Base-by-base conservation (phyloP, 2,113 vertebrate genomes). In the Glaucomys volans region DNA sequence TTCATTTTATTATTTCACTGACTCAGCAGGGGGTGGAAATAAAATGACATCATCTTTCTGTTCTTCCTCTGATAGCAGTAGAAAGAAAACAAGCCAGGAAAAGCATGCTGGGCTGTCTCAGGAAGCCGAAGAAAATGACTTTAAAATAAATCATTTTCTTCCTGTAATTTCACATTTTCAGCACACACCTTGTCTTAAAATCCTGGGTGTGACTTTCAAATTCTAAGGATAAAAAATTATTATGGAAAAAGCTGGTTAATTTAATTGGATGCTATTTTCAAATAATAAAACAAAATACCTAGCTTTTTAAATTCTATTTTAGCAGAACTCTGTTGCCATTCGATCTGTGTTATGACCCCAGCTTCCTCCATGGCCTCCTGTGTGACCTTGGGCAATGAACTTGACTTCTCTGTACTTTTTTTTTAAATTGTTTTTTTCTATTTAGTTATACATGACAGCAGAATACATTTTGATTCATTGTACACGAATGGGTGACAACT, bases 111-210 rank as follows among this genome's bases (percentile, higher is more conserved):
- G 42, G 67, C 77, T 91, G 89, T 24, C 59, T 86, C 52, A 90
- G 91, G 88, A 96, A 95, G 62, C 47, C 74, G 14, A 86, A 93
- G 14, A 74, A 96, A 96, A 88, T 54, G 59, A 30, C 84, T 94
- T 96, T 84, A 66, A 96, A 96, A 92, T 71, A 95, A 96, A 94
- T 75, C 26, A 28, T 13, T 66, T 92, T 92, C 88, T 96, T 81
- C 91, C 79, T 91, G 28, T 50, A 83, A 94, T 93, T 98, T 93
- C 91, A 89, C 35, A 83, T 92, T 91, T 88, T 94, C 82, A 95
- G 79, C 57, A 98, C 20, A 93, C 30, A 77, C 13, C 26, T 87
- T 91, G 87, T 83, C 30, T 87, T 90, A 80, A 95, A 67, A 89
- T 62, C n/a, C 54, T 74, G 18, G n/a, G 9, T 22, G 30, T 88